Evolutionary conservation across 2,113 vertebrate genomes (phyloP).

Genomic region (Patagioenas fasciata): DNA sequence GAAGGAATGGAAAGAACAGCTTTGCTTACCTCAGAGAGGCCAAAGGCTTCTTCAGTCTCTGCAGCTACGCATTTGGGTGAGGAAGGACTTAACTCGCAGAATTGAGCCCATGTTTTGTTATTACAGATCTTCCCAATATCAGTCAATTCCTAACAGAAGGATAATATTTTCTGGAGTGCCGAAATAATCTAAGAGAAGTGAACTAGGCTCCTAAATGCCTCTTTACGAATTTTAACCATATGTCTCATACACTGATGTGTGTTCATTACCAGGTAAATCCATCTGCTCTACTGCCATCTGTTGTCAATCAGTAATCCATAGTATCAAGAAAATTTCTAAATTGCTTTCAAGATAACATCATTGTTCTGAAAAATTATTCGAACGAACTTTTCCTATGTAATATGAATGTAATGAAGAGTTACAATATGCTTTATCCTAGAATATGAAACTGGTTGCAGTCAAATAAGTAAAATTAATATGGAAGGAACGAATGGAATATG

Average conservation of each 20-base stretch:
- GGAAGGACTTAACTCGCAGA: neutral
- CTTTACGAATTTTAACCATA: neutral
- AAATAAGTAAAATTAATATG: neutral
- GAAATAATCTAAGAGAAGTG: neutral
- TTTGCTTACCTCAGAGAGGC: neutral
- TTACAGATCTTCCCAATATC: neutral
- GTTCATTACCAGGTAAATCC: neutral
- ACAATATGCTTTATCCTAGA: neutral
- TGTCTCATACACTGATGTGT: neutral
- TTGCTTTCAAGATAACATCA: neutral
- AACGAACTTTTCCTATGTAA: neutral
- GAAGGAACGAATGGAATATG: neutral
- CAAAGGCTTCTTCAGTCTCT: neutral
- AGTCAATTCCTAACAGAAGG: neutral
- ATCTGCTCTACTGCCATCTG: neutral
- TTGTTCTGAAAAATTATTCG: neutral
- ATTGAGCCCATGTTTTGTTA: neutral
- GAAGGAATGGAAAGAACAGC: neutral
- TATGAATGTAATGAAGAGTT: neutral
- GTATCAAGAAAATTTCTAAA: neutral
- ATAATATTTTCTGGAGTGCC: neutral
- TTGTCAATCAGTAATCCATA: neutral
- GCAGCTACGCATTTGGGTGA: neutral
- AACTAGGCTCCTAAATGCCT: neutral
- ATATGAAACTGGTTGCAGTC: neutral